Base-by-base conservation (phyloP, 1,140 invertebrate genomes). In the Drosophila sturtevanti region DNA sequence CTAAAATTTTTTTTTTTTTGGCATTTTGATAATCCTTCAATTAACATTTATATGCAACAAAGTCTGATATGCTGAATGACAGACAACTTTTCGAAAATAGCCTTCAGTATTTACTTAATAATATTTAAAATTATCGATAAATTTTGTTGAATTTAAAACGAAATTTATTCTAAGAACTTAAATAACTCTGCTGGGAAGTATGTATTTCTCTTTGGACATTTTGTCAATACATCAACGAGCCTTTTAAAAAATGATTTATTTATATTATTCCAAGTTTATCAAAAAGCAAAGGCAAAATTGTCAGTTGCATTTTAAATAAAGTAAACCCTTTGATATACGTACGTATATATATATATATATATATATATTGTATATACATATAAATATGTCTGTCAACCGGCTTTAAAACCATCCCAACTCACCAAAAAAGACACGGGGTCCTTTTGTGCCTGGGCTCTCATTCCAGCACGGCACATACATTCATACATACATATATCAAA, bases 291-390 rank as follows among this genome's bases (percentile, higher is more conserved):
- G 63, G 67, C 61, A 58, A 70, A 77, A 81, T 75, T 86, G 81
- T 74, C 67, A 66, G 59, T 65, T 81, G 68, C 75, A 87, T 81
- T 78, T 56, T 18, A 65, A 87, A 79, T 79, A 55, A 52, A 64
- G 24, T 9, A 51, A 87, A 69, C 65, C 52, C 81, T 77, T 77
- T 84, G 68, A 75, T 69, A 76, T 72, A 55, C 62, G 68, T 56
- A 58, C 58, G 37, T 16, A 64, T 27, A 37, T 66, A 37, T 64
- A 27, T 37, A 34, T 54, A 44, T 21, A 61, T 41, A 37, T 66
- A 34, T 64, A 27, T 37, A 34, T 54, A 31, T 61, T 31, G 41
- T 44, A 31, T 31, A 31, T 31, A 37, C 16, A 61, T 41, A 37
- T 66, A 34, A 62, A 22, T 31, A 34, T 54, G 64, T 80, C 14